phyloP scores from a whole-genome alignment of 2,113 vertebrate species.

The western clawed frog (Xenopus tropicalis) region UCB_Xtro_10.0 CM004446.2:76047001-76047500 shows the following conservation, averaged over 20 bases:
- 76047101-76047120: conserved; percentile 88
- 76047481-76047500: too few relatives aligned
- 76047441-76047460: too few relatives aligned
- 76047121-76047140: conserved; percentile 92
- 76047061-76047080: conserved; percentile 80
- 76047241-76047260: too few relatives aligned
- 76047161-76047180: conserved; percentile 76
- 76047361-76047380: too few relatives aligned
- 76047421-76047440: too few relatives aligned
- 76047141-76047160: conserved; percentile 88
- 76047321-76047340: too few relatives aligned
- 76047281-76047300: not conserved
- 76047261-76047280: too few relatives aligned
- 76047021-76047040: not conserved
- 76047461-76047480: too few relatives aligned
- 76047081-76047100: conserved; percentile 86
- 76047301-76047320: not conserved
- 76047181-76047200: conserved; percentile 83
- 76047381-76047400: too few relatives aligned
- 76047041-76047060: not conserved
- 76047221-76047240: not conserved
- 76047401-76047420: too few relatives aligned
- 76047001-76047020: not conserved
- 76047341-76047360: too few relatives aligned
- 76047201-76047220: not conserved